Base-by-base conservation (phyloP, 2,797 vertebrate genomes). In the Trachurus trachurus region DNA sequence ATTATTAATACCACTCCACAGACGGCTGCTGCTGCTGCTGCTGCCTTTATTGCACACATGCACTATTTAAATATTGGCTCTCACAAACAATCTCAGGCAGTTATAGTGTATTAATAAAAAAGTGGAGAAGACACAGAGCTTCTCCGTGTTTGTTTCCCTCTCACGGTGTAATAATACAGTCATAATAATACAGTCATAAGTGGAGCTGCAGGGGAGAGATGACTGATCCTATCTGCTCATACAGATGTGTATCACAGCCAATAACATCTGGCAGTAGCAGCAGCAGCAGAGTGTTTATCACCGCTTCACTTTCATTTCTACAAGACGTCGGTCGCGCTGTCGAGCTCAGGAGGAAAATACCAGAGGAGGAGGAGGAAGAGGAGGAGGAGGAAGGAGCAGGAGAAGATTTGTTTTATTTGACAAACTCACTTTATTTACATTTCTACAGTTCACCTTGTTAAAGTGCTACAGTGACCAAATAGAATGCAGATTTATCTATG, bases 1-100 rank as follows among this genome's bases (percentile, higher is more conserved):
- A 88, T 81, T 76, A 87, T 78, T 86, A 87, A 87, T 80, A 86
- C 88, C 31, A 74, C 70, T 81, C 70, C 56, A 71, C 78, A 69
- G 19, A 31, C 75, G 26, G 31, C 31, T 6, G 31, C 31, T 6
- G 31, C 31, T 78, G 58, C 56, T 65, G 73, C 70, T 3, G 26
- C 26, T 3, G 26, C 26, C 26, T 80, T 89, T 88, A 88, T 87
- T 85, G 80, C 81, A 69, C 66, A 66, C 57, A 71, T 66, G 66
- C 71, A 17, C 70, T 71, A 71, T 73, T 83, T 86, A 79, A 90
- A 92, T 89, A 86, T 81, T 89, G 69, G 58, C 69, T 86, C 80
- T 74, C 60, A 62, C 59, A 87, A 66, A 86, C 70, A 84, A 74
- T 82, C 82, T 78, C 81, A 70, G 56, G 71, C 68, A 65, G 64